Conservation (phyloP, 2,888 invertebrate genomes). For the Belgica antarctica region DNA sequence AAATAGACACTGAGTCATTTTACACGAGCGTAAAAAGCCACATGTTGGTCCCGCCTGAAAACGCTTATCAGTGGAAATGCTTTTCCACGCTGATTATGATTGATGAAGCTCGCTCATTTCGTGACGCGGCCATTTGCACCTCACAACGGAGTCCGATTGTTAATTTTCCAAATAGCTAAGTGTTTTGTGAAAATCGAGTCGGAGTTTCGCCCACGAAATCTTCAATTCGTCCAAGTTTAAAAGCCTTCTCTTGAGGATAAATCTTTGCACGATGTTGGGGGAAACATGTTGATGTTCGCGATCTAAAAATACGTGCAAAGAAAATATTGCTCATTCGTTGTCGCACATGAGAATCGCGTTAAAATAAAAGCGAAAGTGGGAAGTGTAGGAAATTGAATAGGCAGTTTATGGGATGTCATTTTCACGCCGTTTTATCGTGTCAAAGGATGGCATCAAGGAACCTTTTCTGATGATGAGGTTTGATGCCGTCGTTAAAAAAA, state of each 20-base stretch:
- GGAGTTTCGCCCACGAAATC: neutral
- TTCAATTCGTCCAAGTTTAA: neutral
- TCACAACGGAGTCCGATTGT: neutral
- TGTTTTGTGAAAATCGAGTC: slow-evolving; percentile 1
- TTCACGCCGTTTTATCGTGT: neutral
- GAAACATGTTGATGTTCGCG: slow-evolving; percentile 3
- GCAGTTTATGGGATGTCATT: slow-evolving; percentile 23
- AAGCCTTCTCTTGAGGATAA: neutral
- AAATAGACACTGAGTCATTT: neutral
- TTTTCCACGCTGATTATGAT: neutral
- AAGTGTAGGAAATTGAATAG: slow-evolving; percentile 19
- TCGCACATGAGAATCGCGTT: neutral
- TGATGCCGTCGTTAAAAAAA: too few relatives aligned
- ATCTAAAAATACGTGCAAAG: slow-evolving; percentile 19
- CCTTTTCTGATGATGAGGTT: neutral
- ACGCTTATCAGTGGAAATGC: neutral
- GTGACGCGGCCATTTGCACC: neutral
- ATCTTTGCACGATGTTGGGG: neutral
- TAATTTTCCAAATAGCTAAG: slow-evolving; percentile 16
- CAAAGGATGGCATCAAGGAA: slow-evolving; percentile 3
- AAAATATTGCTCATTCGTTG: slow-evolving; percentile 15
- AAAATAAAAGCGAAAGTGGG: slow-evolving; percentile 25
- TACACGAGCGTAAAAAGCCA: slow-evolving; percentile 9
- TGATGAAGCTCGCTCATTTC: neutral
- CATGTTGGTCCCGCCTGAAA: neutral